Evolutionary conservation across 2,797 vertebrate genomes (phyloP).

Genomic region (Onychomys arenicola): DNA sequence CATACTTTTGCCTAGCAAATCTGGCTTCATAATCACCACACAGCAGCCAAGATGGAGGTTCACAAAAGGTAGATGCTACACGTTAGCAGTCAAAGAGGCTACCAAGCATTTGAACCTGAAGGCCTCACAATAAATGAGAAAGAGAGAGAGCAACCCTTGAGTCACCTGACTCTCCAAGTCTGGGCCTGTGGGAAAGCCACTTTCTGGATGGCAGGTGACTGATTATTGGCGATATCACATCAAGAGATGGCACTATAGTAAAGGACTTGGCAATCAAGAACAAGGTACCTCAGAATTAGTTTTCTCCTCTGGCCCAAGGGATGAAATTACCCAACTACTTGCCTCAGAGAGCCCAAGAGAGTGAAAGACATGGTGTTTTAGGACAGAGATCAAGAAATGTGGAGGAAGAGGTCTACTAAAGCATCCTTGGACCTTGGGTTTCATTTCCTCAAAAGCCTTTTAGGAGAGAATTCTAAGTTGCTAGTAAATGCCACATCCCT

Average conservation of each 20-base stretch:
- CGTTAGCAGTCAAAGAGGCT: neutral
- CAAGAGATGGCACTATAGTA: neutral
- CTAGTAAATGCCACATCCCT: neutral
- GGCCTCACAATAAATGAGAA: neutral
- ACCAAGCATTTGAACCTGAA: neutral
- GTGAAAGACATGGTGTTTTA: neutral
- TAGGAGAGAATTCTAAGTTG: neutral
- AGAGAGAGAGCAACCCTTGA: neutral
- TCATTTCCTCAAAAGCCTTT: constrained; percentile 4
- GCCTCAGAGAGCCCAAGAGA: neutral
- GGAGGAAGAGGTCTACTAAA: neutral
- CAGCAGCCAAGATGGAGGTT: neutral
- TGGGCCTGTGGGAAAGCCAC: neutral
- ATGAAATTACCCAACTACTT: neutral
- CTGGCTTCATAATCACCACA: neutral
- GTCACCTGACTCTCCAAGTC: neutral
- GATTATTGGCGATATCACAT: neutral
- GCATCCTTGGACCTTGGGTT: neutral
- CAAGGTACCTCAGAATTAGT: neutral
- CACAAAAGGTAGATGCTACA: neutral
- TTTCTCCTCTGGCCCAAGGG: neutral
- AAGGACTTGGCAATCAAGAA: neutral
- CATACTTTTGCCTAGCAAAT: neutral
- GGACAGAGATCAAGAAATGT: neutral
- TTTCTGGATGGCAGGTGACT: neutral